phyloP scores from a whole-genome alignment of 2,888 invertebrate genomes.

The Cremastinae sp. region DNA sequence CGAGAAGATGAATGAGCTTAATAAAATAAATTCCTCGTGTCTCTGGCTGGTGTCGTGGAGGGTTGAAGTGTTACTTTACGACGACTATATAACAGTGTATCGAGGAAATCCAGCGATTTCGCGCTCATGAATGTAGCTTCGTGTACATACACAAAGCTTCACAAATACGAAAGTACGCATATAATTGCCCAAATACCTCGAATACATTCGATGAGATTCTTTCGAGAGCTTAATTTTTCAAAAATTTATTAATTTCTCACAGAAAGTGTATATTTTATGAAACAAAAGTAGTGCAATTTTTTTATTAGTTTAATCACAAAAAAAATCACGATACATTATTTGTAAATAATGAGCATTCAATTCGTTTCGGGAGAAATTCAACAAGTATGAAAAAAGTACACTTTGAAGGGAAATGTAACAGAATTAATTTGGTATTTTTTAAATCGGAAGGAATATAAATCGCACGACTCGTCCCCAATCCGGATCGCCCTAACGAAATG shows the following conservation, averaged over 20 bases:
- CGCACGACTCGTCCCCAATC: not conserved
- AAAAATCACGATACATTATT: not conserved
- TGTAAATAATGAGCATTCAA: too few species aligned
- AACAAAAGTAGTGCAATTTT: not conserved
- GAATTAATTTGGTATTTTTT: constrained; percentile 43
- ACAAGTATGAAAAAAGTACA: too few species aligned
- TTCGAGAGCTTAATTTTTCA: too few species aligned
- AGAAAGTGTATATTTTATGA: too few species aligned
- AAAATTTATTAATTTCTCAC: not conserved
- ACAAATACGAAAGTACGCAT: not conserved
- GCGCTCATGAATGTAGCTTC: constrained; percentile 17
- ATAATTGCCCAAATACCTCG: too few species aligned
- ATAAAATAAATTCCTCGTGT: constrained; percentile 60
- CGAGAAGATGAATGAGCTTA: constrained; percentile 62
- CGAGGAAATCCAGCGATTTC: constrained; percentile 46
- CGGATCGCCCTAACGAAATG: constrained; percentile 62
- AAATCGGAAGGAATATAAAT: constrained; percentile 20
- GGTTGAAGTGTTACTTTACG: constrained; percentile 43
- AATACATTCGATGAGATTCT: constrained; percentile 17
- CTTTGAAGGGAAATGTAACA: not conserved
- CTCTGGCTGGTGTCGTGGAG: constrained; percentile 32
- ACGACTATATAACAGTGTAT: constrained; percentile 21
- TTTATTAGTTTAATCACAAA: not conserved
- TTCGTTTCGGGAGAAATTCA: too few species aligned
- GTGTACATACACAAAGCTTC: not conserved